Base-by-base conservation (phyloP, 2,113 vertebrate species). In the Mola mola region DNA sequence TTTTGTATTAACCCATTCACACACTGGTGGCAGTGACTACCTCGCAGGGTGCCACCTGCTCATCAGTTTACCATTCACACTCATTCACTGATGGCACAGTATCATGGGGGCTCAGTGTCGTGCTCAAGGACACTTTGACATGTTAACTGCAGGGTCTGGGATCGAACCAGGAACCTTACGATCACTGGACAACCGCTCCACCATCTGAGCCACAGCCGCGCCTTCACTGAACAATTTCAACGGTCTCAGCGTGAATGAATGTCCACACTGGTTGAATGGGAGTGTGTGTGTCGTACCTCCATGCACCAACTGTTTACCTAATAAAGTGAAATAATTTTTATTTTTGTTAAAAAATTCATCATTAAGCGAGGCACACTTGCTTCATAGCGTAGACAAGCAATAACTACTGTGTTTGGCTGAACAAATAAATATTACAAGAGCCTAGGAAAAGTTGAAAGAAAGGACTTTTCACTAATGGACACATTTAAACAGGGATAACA, bases 381-480 rank as follows among this genome's bases (percentile, higher is more conserved):
- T 87, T 87, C 84, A 86, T 88, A 87, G 88, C 88, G 86, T 90
- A 90, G 83, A 82, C 57, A 64, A 90, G 88, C 88, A 90, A 90
- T 90, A 90, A 90, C 71, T 75, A 75, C 53, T 21, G 68, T 61
- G 15, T 61, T 81, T 70, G 81, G 66, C 62, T 66, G 44, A 74
- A 69, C 12, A 52, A 58, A n/a, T 31, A 37, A 65, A 49, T 34
- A 61, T 61, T 19, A 58, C 26, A 62, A 21, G 41, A 51, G 63
- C 56, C 4, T 31, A 41, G 16, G 56, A 11, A 20, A 73, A 37
- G 43, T 31, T 22, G 58, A 37, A 46, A 38, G 12, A 31, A 50
- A 37, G 12, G 17, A 51, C 79, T 26, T 63, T 60, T 72, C 26
- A 17, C n/a, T 8, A 3, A 8, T 6, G 8, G 37, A 17, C 13